A percentile compares a stretch with the other conserved stretches of the same genome.
These are phyloP conservation scores for Pluvialis apricaria DNA, from an alignment of 2,113 vertebrate genomes.

Conservation along the genomic window DNA sequence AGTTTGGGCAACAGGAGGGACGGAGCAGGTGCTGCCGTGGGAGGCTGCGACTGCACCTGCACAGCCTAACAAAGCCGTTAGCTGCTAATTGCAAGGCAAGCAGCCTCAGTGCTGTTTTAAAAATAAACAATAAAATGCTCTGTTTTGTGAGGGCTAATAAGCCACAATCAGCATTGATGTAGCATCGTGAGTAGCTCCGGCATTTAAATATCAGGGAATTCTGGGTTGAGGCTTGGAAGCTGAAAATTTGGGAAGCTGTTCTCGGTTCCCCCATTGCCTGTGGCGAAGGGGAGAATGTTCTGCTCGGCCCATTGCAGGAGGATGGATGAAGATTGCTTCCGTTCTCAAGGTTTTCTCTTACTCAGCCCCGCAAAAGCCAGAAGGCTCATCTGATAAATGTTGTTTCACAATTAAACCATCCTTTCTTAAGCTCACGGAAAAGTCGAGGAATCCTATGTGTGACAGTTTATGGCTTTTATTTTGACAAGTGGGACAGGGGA, in stretches of 20 bases:
- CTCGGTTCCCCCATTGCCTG: fast-evolving
- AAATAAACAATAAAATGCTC: background rate
- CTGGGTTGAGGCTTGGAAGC: background rate
- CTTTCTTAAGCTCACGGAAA: background rate
- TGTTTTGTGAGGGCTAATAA: background rate
- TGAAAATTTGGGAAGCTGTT: background rate
- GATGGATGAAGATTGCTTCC: background rate
- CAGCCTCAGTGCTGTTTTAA: background rate
- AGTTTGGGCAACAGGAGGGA: background rate
- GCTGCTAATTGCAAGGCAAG: background rate
- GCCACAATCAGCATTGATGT: fast-evolving
- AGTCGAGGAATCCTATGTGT: background rate
- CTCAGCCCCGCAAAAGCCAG: background rate
- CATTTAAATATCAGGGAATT: background rate
- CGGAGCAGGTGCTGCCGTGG: background rate
- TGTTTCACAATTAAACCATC: background rate
- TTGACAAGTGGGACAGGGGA: background rate
- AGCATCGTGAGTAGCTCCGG: fast-evolving
- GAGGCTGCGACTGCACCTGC: background rate
- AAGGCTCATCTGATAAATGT: background rate
- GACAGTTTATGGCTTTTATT: background rate
- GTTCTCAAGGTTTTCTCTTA: background rate
- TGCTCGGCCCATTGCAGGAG: fast-evolving
- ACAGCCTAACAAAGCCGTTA: background rate
- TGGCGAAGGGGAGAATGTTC: fast-evolving